These are phyloP conservation scores for Periophthalmodon schlosseri DNA, from an alignment of 2,113 vertebrate species.

Conservation along the genomic window DNA sequence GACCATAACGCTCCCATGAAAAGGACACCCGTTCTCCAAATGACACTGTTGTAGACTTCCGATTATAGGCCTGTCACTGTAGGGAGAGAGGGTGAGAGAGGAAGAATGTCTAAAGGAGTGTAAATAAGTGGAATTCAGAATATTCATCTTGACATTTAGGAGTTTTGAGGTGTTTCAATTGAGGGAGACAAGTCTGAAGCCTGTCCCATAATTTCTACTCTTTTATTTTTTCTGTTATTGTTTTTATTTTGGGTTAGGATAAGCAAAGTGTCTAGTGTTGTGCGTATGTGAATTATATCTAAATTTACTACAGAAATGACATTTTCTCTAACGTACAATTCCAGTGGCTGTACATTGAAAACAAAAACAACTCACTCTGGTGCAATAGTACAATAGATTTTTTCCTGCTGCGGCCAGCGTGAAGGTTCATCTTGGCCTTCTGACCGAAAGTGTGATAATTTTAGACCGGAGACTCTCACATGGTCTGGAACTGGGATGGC, in stretches of 20 bases:
- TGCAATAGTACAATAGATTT: slow-evolving; percentile 15
- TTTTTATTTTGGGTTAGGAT: not conserved
- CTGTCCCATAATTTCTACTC: not conserved
- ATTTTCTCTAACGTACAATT: not conserved
- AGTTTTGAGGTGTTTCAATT: not conserved
- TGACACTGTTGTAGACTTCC: slow-evolving; percentile 78
- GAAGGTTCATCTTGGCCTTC: slow-evolving; percentile 70
- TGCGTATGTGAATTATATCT: not conserved
- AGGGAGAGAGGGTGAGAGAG: not conserved
- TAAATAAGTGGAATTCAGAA: not conserved
- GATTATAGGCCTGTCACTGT: slow-evolving; percentile 77
- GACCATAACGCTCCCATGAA: slow-evolving; percentile 69
- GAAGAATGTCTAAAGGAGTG: not conserved
- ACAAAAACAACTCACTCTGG: not conserved
- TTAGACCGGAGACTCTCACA: slow-evolving; percentile 79
- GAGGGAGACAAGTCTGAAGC: not conserved
- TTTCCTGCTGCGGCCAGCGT: slow-evolving; percentile 49
- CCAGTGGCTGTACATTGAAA: slow-evolving; percentile 1
- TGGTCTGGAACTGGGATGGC: slow-evolving; percentile 79
- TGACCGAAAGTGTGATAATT: slow-evolving; percentile 83
- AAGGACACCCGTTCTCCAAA: slow-evolving; percentile 76
- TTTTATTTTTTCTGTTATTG: not conserved
- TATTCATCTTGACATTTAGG: not conserved
- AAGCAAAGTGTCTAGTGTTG: not conserved
- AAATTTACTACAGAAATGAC: not conserved